Base-by-base conservation (phyloP, 2,888 invertebrate genomes). In the Melieria omissa region DNA sequence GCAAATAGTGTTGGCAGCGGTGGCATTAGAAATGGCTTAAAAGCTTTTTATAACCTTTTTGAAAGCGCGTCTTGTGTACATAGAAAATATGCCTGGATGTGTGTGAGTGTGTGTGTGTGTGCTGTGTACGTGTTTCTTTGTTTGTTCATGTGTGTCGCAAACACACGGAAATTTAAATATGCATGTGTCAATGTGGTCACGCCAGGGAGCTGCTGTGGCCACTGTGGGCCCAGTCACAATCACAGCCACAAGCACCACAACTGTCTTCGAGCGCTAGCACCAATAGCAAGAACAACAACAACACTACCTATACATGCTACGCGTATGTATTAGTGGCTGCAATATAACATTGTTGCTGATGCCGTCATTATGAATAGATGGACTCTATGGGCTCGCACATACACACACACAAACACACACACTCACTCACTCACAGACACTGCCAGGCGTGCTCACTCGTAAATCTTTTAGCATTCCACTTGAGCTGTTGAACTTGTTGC, bases 21-120 rank as follows among this genome's bases (percentile, higher is more conserved):
- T 74, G 80, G 78, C 71, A 78, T 78, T 78, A 79, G 76, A 78
- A 82, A 83, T 78, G 81, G 80, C 80, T 83, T 82, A 81, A 82
- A 80, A 83, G 84, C 81, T 79, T 81, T 77, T 76, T 77, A 78
- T 78, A 78, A 78, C 78, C 78, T 76, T 78, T 80, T 81, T 42
- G 41, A 44, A 44, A 29, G 9, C 65, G 67, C 72, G 66, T 52
- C 14, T 52, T 52, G 29, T 29, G 29, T 52, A 14, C 52, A 52
- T 6, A 52, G 1, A 14, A n/a, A 52, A n/a, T 12, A n/a, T 52
- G 12, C 52, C 6, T 14, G 14, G 4, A 52, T 14, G 14, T 7
- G 52, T 8, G 52, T 52, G 8, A n/a, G n/a, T 52, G 52, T n/a
- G 14, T 5, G 49, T 49, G 12, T 49, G 52, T 52, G 52, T n/a